Evolutionary conservation across 23 tunicate genomes (phyloP), one percentile per base, ranked within the genome.

Genomic region (Phallusia fumigata): DNA sequence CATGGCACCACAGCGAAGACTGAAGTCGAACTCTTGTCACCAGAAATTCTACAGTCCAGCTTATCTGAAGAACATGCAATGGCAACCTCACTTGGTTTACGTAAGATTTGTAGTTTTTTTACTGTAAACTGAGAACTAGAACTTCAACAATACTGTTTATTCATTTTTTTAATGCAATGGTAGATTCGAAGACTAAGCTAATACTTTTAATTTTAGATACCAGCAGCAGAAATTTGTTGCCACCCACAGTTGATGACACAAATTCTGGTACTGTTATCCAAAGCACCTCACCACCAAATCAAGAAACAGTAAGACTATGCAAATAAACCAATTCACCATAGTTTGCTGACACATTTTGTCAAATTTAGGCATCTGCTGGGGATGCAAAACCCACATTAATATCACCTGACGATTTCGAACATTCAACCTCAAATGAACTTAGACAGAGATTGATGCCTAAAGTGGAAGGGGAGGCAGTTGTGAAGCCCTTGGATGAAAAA

Each of bases 381-480:
- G 75, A 80, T 0, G 79, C 51, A 19, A 80, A 86, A 33, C 28
- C 65, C 5, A 86, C 96, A 0, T 76, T 91, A 47, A 91, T 91
- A 19, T 86, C 96, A 30, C 96, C 96, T 15, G 90, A 86, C 53
- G 96, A 91, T 75, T 91, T 91, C 52, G 96, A 86, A 33, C 90
- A 78, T 52, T 91, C 96, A 1, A 53, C 89, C 2, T 65, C 90
- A 0, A 75, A 65, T 51, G 79, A 80, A 52, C 35, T 86, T 0
- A 75, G 75, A 21, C 79, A 84, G 22, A 69, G 81, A 15, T 84
- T 84, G 53, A 34, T 76, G 33, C 76, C 87, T n/a, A 28, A 35
- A 22, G 33, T 21, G 11, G 36, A 74, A 74, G 52, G 12, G 52
- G 40, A 74, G 47, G 3, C 30, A 15, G 5, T 10, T 40, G 28